Evolutionary conservation across 2,888 invertebrate species (phyloP).

Genomic region (Microctonus brassicae): DNA sequence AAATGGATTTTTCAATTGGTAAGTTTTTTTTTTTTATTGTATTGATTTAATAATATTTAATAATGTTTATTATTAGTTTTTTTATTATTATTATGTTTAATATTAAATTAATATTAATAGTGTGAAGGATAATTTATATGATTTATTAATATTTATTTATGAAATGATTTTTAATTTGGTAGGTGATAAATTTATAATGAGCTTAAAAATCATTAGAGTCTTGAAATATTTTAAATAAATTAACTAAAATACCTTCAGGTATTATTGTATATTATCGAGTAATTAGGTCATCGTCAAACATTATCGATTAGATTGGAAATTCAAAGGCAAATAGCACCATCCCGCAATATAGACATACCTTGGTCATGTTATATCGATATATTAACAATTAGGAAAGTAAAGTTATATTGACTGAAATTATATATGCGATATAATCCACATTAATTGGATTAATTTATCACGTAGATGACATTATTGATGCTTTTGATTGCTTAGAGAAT

Average conservation of each 20-base stretch:
- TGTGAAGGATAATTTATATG: no score
- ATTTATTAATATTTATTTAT: no score
- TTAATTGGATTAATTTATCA: background rate
- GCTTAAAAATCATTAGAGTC: background rate
- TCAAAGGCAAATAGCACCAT: background rate
- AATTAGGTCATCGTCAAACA: constrained; percentile 15
- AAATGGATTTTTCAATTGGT: background rate
- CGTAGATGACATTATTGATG: background rate
- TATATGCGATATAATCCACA: background rate
- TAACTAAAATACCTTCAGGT: no score
- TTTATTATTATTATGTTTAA: no score
- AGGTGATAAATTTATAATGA: background rate
- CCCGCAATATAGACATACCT: background rate
- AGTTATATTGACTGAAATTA: background rate
- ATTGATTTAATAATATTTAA: no score
- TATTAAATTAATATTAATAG: no score
- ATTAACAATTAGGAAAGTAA: background rate
- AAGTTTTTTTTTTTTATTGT: no score
- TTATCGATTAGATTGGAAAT: background rate
- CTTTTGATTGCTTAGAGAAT: no score
- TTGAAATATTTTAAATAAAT: background rate
- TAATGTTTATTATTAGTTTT: no score
- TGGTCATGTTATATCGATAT: background rate
- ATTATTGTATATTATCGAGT: background rate
- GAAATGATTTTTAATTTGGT: no score